These are phyloP conservation scores for Gastracanthus pulcherrimus DNA, from an alignment of 2,888 invertebrate genomes.

Conservation along the genomic window DNA sequence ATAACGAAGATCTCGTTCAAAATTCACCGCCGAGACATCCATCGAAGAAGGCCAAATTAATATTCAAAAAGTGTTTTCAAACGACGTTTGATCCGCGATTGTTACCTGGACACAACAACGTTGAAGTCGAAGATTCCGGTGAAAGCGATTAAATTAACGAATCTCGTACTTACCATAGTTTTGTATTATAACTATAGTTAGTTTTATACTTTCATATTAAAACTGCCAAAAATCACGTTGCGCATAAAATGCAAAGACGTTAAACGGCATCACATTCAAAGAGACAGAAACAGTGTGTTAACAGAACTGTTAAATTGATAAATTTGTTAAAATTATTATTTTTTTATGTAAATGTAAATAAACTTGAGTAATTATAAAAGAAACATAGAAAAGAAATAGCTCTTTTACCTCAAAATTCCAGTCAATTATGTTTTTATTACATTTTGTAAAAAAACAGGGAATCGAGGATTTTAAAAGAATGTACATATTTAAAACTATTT, in stretches of 20 bases:
- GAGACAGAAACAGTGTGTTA: constrained; percentile 18
- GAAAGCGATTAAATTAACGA: constrained; percentile 68
- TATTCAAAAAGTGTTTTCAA: constrained; percentile 87
- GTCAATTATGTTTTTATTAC: too few species aligned
- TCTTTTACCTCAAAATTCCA: not conserved
- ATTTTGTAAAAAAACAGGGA: too few species aligned
- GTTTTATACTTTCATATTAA: not conserved
- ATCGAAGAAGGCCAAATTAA: constrained; percentile 81
- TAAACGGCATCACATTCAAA: not conserved
- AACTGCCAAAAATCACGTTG: not conserved
- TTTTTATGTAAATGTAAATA: constrained; percentile 43
- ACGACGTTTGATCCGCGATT: constrained; percentile 83
- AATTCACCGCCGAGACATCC: constrained; percentile 82
- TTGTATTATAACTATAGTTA: not conserved
- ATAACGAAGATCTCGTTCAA: constrained; percentile 79
- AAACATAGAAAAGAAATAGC: not conserved
- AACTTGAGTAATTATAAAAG: not conserved
- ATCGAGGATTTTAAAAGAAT: too few species aligned
- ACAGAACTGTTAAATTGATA: constrained; percentile 32
- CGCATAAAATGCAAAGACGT: not conserved
- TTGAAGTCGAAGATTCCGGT: constrained; percentile 87
- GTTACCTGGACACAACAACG: constrained; percentile 79
- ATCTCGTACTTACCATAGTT: constrained; percentile 55
- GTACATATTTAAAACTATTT: too few species aligned
- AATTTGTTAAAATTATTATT: constrained; percentile 31